Conservation (phyloP, 2,113 vertebrate genomes). For the Neogobius melanostomus region DNA sequence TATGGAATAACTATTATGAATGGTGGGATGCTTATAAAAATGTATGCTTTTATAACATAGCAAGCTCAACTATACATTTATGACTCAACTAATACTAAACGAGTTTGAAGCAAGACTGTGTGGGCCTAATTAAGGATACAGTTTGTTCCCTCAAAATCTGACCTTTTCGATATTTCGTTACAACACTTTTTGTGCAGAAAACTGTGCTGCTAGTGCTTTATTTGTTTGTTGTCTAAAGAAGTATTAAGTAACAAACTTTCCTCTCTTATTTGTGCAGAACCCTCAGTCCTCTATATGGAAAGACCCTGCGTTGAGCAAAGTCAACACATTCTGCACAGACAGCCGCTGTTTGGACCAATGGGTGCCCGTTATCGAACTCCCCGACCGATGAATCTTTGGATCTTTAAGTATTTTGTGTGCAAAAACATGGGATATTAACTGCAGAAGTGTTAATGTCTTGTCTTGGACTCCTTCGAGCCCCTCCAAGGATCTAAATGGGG, state of each 20-base stretch:
- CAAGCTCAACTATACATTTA: too few species aligned
- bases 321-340: conserved; percentile 92
- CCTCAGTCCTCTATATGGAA: conserved; percentile 87
- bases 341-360: conserved; percentile 94
- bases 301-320: conserved; percentile 89
- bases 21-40: too few species aligned
- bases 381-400: conserved; percentile 84
- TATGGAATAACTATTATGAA: too few species aligned
- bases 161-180: too few species aligned
- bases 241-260: neutral
- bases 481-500: conserved; percentile 23
- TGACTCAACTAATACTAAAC: too few species aligned
- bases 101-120: too few species aligned
- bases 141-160: too few species aligned
- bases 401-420: conserved; percentile 36
- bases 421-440: conserved; percentile 54
- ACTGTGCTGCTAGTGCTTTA: too few species aligned
- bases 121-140: too few species aligned
- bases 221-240: neutral
- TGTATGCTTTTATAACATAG: too few species aligned
- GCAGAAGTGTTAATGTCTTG: conserved; percentile 78
- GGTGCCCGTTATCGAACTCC: conserved; percentile 93
- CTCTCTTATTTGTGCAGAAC: conserved; percentile 74
- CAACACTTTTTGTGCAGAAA: too few species aligned
- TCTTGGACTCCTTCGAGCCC: conserved; percentile 65